phyloP scores from a whole-genome alignment of 1,140 invertebrate genomes.

The Diorhabda sublineata region DNA sequence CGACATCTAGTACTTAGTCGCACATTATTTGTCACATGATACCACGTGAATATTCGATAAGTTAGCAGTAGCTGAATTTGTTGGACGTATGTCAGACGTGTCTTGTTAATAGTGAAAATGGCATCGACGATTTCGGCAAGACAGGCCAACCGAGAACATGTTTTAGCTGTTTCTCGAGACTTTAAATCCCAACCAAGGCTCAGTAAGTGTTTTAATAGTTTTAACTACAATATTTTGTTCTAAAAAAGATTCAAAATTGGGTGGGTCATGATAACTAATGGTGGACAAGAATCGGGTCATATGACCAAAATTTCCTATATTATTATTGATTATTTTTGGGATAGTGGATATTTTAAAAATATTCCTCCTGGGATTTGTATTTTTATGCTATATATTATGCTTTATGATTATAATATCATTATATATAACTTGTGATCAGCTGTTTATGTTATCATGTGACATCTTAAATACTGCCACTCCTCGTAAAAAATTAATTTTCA shows the following conservation, averaged over 20 bases:
- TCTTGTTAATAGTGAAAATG: constrained; percentile 27
- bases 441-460: constrained; percentile 42
- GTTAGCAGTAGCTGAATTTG: constrained; percentile 31
- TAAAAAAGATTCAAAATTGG: constrained; percentile 24
- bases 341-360: not conserved
- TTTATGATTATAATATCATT: not conserved
- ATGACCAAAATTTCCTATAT: constrained; percentile 30
- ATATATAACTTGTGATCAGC: not conserved
- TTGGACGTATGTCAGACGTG: constrained; percentile 26
- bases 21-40: constrained; percentile 40
- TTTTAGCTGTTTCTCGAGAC: constrained; percentile 89
- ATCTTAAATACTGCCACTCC: constrained; percentile 45
- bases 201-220: constrained; percentile 69
- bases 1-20: no score
- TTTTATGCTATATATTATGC: not conserved
- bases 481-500: constrained; percentile 18
- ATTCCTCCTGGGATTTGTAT: not conserved
- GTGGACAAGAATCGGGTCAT: constrained; percentile 34
- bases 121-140: constrained; percentile 48
- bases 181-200: constrained; percentile 96
- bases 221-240: constrained; percentile 9
- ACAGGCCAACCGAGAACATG: constrained; percentile 72
- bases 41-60: constrained; percentile 50
- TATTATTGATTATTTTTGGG: constrained; percentile 17
- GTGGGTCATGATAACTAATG: constrained; percentile 33